These are phyloP conservation scores for Melopsittacus undulatus DNA, from an alignment of 2,797 vertebrate species.

Conservation along the genomic window DNA sequence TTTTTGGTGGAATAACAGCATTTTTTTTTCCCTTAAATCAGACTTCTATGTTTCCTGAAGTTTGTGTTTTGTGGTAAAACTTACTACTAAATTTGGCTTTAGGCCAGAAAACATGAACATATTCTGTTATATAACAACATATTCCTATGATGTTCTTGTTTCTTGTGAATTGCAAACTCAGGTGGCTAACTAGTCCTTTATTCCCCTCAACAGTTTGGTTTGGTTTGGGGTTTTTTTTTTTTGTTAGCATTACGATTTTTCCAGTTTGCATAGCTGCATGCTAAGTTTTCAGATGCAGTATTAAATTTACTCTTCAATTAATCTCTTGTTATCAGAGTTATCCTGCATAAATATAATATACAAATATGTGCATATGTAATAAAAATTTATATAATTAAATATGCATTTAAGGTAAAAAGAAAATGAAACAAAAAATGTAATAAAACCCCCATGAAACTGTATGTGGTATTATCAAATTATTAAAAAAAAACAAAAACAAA, in stretches of 20 bases:
- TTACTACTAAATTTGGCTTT: not conserved
- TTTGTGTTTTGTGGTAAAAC: not conserved
- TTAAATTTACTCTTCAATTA: not conserved
- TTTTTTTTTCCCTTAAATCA: not conserved
- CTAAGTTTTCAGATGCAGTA: not conserved
- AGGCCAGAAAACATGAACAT: not conserved
- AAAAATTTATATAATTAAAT: not conserved
- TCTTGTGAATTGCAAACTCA: not conserved
- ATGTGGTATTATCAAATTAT: not conserved
- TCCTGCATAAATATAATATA: not conserved
- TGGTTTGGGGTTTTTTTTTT: not conserved
- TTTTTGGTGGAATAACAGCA: not conserved
- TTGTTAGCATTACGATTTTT: not conserved
- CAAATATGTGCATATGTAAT: not conserved
- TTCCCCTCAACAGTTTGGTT: not conserved
- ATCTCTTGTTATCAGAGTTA: not conserved
- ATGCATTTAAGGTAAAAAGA: not conserved
- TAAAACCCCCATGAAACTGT: fast-evolving
- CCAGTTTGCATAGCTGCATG: not conserved
- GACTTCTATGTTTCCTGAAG: not conserved
- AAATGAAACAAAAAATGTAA: not conserved
- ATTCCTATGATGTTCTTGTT: not conserved
- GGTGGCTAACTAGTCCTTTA: not conserved
- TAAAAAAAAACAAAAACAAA: not conserved
- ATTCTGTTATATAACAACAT: not conserved